Base-by-base conservation (phyloP, 2,113 vertebrate genomes). In the Eurystomus gularis region DNA sequence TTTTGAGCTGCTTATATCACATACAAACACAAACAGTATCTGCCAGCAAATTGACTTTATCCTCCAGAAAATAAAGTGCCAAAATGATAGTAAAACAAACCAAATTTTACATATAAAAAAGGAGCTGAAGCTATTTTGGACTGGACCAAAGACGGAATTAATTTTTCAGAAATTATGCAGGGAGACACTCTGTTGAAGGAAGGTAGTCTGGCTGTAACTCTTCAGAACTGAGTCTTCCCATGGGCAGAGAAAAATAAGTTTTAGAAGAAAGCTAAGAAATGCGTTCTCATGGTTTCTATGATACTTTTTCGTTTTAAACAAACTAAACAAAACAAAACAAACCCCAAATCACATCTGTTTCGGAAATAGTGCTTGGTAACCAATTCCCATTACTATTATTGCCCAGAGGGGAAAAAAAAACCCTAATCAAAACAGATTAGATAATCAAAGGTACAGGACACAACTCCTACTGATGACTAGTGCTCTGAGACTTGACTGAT, bases 61-160 rank as follows among this genome's bases (percentile, higher is more conserved):
- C 14, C 8, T 75, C 10, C 23, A 60, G 19, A 37, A 18, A 58
- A 72, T 33, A 51, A 57, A 69, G 16, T 49, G 24, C 8, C 44
- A 64, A 82, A 58, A 54, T 31, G 5, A 15, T 64, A 52, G 40
- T 46, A 52, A 60, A 68, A 29, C 11, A 57, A 46, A 21, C 15
- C 6, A 62, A 33, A 60, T 83, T 49, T 42, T 54, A 60, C 17
- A 51, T 42, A 52, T 28, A 39, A 58, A 62, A 71, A n/a, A 51
- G 7, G 28, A 28, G 5, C 1, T 46, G 3, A 68, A 89, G 17
- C 54, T 66, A n/a, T 40, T 85, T 88, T 73, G 80, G 20, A 44
- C 9, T 55, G 62, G 25, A 78, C 5, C 4, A 29, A 62, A 64
- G 58, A 57, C 0, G 0, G 7, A 75, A n/a, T 46, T n/a, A 10